Conservation (phyloP, 2,797 vertebrate genomes). For the Sciurus carolinensis region DNA sequence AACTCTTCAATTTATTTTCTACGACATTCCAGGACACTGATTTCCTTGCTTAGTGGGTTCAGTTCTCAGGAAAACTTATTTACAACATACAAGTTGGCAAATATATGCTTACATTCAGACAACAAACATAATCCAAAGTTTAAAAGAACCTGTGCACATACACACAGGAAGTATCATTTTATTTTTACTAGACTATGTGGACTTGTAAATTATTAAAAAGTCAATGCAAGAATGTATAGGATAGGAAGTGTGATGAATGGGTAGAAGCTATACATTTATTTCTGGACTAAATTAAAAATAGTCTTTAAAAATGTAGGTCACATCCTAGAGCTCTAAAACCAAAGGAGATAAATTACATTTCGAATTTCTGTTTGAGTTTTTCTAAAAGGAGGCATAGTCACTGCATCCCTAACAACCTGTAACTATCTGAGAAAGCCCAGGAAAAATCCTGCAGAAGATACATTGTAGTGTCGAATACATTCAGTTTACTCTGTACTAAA, state of each 20-base stretch:
- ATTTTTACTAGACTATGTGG: neutral
- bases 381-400: neutral
- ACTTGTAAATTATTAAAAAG: neutral
- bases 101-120: neutral
- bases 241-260: neutral
- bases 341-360: conserved; percentile 1
- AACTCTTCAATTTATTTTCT: neutral
- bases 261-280: neutral
- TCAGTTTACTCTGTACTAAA: neutral
- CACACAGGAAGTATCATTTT: neutral
- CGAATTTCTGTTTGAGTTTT: conserved; percentile 39
- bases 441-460: neutral
- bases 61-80: neutral
- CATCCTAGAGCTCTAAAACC: neutral
- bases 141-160: neutral
- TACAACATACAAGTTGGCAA: neutral
- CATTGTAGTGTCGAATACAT: neutral
- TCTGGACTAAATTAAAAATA: neutral
- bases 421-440: neutral
- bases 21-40: neutral
- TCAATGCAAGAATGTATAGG: neutral
- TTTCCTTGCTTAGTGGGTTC: neutral
- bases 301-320: neutral
- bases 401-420: neutral
- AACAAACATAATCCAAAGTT: neutral